Base-by-base conservation (phyloP, 2,888 invertebrate genomes). In the Netelia melanura region DNA sequence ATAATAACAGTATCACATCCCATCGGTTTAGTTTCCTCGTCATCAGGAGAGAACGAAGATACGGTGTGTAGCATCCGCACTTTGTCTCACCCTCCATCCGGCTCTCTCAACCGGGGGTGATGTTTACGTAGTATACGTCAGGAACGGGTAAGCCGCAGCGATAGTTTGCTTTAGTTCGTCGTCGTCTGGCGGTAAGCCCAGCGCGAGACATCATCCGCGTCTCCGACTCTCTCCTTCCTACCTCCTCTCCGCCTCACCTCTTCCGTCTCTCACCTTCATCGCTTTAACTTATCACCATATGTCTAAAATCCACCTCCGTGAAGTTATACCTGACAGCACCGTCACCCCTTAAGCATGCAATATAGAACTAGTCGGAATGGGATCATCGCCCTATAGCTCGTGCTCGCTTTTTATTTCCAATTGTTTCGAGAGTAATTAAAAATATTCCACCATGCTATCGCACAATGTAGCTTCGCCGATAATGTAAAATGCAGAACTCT, bases 151-250 rank as follows among this genome's bases (percentile, higher is more conserved):
- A 91, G 90, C 90, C 85, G 89, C 79, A 89, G 87, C 88, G 90
- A 92, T 92, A 91, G 91, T 92, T 92, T 90, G 90, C 90, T 90
- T 91, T 89, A 91, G 90, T 91, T 92, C 88, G 86, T 84, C 76
- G 65, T 70, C 80, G 68, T 74, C 75, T 71, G 14, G 68, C 75
- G 61, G 89, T 89, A 90, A 91, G 89, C 90, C 71, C 70, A 54
- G 67, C 75, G 56, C 72, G 25, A 72, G 72, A 82, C 67, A 85
- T 72, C 79, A 75, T 58, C 82, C 71, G 44, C 76, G 71, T 68
- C 78, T 79, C 78, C 43, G 78, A 78, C 70, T 84, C 81, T 64
- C 38, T 70, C 54, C 68, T 17, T 8, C 17, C 17, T 38, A 8
- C 38, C 61, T 44, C 68, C 48, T 52, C 52, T 10, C n/a, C 70